Conservation (phyloP, 2,797 vertebrate genomes). For the Coilia nasus region DNA sequence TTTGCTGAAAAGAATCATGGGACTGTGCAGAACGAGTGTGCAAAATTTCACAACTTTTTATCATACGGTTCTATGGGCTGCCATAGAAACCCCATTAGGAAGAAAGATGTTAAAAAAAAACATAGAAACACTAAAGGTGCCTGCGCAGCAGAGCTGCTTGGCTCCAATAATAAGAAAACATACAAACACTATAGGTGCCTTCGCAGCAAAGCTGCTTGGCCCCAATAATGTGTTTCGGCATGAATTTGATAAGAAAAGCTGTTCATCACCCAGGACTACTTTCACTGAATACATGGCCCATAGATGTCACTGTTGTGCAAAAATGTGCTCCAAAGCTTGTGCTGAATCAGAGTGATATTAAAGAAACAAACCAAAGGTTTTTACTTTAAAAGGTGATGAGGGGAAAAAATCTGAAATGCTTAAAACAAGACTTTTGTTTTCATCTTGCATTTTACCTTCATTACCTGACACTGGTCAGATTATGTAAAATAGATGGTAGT, state of each 20-base stretch:
- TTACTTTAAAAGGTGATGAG: not conserved
- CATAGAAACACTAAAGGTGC: no score
- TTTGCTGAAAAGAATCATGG: no score
- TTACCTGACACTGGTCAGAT: not conserved
- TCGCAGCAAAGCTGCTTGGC: no score
- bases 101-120: no score
- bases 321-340: not conserved
- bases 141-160: no score
- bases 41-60: no score
- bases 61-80: no score
- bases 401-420: not conserved
- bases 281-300: not conserved
- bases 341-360: not conserved
- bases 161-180: no score
- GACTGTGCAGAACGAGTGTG: no score
- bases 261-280: not conserved
- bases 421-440: not conserved
- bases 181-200: no score
- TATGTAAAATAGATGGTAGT: no score
- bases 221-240: not conserved
- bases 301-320: constrained; percentile 16
- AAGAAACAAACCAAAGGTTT: not conserved
- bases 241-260: not conserved
- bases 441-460: not conserved
- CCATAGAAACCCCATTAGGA: no score